Evolutionary conservation across 2,797 vertebrate genomes (phyloP).

Genomic region (Falco novaeseelandiae): DNA sequence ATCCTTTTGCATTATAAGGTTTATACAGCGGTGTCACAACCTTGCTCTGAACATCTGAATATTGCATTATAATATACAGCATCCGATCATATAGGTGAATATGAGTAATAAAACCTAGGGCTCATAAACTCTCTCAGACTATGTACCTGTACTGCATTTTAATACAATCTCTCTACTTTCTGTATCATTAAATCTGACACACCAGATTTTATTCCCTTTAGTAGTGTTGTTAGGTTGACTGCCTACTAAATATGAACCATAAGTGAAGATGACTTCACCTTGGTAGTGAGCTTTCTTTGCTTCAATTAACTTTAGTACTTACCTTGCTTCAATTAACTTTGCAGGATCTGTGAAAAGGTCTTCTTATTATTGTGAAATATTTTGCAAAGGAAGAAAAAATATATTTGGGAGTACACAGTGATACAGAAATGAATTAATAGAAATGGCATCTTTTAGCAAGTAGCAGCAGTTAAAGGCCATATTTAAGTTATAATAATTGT

Average conservation of each 20-base stretch:
- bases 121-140: conserved; percentile 63
- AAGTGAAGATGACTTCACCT: conserved; percentile 73
- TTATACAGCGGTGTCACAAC: conserved; percentile 56
- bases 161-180: conserved; percentile 57
- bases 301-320: conserved; percentile 70
- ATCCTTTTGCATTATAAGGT: background rate
- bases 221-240: conserved; percentile 66
- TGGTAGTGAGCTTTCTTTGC: conserved; percentile 62
- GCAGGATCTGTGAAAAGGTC: conserved; percentile 55
- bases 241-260: conserved; percentile 71
- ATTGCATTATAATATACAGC: conserved; percentile 51
- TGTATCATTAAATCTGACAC: conserved; percentile 73
- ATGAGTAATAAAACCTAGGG: conserved; percentile 59
- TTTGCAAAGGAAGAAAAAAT: conserved; percentile 32
- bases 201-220: conserved; percentile 73
- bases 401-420: conserved; percentile 2
- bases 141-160: conserved; percentile 63
- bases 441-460: background rate
- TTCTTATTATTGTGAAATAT: conserved; percentile 29
- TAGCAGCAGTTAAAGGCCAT: background rate
- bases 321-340: conserved; percentile 69
- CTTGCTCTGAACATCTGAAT: conserved; percentile 47
- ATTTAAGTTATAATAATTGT: conserved; percentile 5
- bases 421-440: conserved; percentile 9
- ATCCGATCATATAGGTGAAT: conserved; percentile 51